Base-by-base conservation (phyloP, 2,113 vertebrate genomes). In the Galemys pyrenaicus region DNA sequence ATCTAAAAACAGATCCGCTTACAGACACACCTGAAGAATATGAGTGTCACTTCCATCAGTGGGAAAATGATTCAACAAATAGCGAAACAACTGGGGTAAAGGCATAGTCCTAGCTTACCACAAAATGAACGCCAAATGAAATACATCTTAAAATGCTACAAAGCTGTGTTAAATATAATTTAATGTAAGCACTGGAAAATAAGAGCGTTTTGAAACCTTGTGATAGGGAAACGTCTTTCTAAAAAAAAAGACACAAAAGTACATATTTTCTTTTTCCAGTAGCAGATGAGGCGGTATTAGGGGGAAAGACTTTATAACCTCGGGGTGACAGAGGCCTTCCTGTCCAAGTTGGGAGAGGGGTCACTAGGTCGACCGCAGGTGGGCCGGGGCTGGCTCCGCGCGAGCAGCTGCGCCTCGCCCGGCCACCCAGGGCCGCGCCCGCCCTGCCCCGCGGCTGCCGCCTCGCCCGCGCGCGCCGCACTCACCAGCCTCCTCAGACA, bases 401-500 rank as follows among this genome's bases (percentile, higher is more conserved):
- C 9, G 3, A 56, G 5, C 71, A 68, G 41, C 20, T 1, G 10
- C 32, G 4, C 30, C 30, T 20, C 20, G 2, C 71, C 77, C 1
- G 49, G 0, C 5, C 60, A 1, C 46, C 67, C 67, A 2, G 13
- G 41, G 54, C 79, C 9, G 41, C 68, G 12, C 39, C 74, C 9
- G 44, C n/a, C n/a, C n/a, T n/a, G n/a, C n/a, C n/a, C 79, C 9
- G 41, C 68, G 12, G n/a, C 74, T 6, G 44, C 41, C 78, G 64
- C 37, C 9, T 6, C 30, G 22, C 44, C 78, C 28, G 8, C 24
- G 39, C 24, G 5, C 32, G 39, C 75, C 4, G 62, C 89, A 91
- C 92, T 95, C 77, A 96, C 90, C 80, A 1, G 41, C 71, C 58
- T 54, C 37, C 68, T 5, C 56, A 44, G 58, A 79, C 70, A 92